Conservation (phyloP, 2,113 vertebrate genomes). For the Climacteris rufus region DNA sequence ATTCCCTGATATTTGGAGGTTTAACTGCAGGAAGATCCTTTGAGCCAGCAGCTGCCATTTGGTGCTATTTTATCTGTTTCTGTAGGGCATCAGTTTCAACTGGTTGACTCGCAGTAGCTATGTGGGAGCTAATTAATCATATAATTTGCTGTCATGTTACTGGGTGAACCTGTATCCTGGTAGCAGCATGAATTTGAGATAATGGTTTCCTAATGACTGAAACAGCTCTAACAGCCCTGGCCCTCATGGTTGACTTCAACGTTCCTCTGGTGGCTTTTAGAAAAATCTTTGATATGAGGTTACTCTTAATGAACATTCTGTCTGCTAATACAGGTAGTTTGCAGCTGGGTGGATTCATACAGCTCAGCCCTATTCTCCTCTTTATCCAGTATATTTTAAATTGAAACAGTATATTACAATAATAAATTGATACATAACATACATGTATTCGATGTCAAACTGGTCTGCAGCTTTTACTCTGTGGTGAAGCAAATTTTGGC, state of each 20-base stretch:
- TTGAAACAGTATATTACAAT: not conserved
- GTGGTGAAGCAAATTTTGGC: not conserved
- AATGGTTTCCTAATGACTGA: not conserved
- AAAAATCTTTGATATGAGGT: not conserved
- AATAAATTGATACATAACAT: not conserved
- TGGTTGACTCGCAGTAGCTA: not conserved
- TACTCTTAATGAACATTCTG: not conserved
- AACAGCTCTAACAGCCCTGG: not conserved
- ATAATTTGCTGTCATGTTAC: not conserved
- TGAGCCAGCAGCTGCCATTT: not conserved
- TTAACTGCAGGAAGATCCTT: not conserved
- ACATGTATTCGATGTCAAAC: not conserved
- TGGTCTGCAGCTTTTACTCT: not conserved
- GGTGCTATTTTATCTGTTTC: not conserved
- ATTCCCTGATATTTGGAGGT: not conserved
- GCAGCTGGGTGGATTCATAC: not conserved
- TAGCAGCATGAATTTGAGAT: slow-evolving; percentile 4
- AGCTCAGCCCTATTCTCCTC: not conserved
- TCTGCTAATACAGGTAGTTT: not conserved
- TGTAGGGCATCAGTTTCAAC: not conserved
- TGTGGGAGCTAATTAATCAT: slow-evolving; percentile 43
- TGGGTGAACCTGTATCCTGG: not conserved
- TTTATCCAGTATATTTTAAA: not conserved
- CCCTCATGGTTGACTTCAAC: not conserved
- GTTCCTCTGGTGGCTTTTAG: not conserved